Conservation (phyloP, 2,888 invertebrate species). For the Monoplex corrugatus region DNA sequence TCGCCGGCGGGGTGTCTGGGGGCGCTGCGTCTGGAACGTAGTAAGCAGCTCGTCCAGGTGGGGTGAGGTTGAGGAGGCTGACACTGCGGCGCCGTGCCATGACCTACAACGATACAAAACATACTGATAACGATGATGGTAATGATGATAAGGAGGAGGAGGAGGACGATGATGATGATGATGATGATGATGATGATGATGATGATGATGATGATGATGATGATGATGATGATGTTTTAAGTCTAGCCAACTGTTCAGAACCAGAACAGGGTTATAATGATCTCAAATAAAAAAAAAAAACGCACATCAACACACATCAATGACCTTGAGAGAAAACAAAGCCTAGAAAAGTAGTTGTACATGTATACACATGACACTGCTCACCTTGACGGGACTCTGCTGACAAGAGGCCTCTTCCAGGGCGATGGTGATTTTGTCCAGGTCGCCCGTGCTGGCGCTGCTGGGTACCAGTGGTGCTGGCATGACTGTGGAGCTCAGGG, state of each 20-base stretch:
- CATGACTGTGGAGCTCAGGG: slow-evolving; percentile 13
- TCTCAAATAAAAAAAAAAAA: no score
- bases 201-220: slow-evolving; percentile 14
- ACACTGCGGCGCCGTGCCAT: slow-evolving; percentile 61
- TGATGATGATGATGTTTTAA: slow-evolving; percentile 26
- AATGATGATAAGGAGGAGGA: no score
- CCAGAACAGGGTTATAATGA: no score
- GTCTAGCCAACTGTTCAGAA: no score
- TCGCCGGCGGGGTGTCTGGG: not conserved
- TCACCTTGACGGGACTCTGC: not conserved
- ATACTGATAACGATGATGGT: no score
- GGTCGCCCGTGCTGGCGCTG: slow-evolving; percentile 55
- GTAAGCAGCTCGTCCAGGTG: slow-evolving; percentile 35
- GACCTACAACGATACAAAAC: no score
- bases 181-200: slow-evolving; percentile 30
- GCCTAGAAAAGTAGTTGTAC: no score
- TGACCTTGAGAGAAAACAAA: no score
- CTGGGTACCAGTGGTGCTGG: slow-evolving; percentile 18
- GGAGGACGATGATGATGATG: slow-evolving; percentile 19
- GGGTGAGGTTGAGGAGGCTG: slow-evolving; percentile 63
- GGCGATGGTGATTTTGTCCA: slow-evolving; percentile 48
- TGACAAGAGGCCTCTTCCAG: slow-evolving; percentile 8
- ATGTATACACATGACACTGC: slow-evolving; percentile 35
- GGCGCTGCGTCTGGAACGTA: not conserved
- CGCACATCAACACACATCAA: no score